phyloP scores from a whole-genome alignment of 2,113 vertebrate species.

The Chinchilla lanigera region DNA sequence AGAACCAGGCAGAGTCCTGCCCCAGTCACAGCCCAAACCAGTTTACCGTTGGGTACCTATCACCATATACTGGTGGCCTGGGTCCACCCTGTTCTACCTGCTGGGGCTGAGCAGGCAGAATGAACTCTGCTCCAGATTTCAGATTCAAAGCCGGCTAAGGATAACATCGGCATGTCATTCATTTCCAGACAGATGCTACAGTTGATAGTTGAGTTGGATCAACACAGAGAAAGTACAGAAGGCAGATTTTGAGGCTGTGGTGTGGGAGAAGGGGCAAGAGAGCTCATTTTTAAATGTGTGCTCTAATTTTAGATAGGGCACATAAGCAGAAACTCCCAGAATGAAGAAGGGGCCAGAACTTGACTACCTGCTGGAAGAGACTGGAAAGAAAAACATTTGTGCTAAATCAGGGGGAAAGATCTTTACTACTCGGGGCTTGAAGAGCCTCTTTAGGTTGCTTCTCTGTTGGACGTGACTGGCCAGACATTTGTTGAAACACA shows the following conservation, averaged over 20 bases:
- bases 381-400: conserved; percentile 8
- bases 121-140: not conserved
- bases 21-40: not conserved
- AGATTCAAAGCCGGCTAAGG: not conserved
- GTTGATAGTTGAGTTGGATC: not conserved
- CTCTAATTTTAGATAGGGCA: not conserved
- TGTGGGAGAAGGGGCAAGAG: rapidly evolving
- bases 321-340: not conserved
- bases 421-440: not conserved
- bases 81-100: not conserved
- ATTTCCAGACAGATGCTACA: not conserved
- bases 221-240: conserved; percentile 28
- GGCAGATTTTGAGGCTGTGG: not conserved
- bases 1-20: not conserved
- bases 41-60: not conserved
- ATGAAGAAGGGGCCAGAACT: not conserved
- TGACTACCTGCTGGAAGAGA: not conserved
- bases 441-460: not conserved
- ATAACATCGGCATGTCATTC: rapidly evolving
- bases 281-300: not conserved
- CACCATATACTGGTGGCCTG: not conserved
- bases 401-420: not conserved
- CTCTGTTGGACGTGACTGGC: not conserved
- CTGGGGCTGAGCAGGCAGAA: not conserved
- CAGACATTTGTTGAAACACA: not conserved